A percentile compares a stretch with the other conserved stretches of the same genome.
Evolutionary conservation across 2,888 invertebrate genomes (phyloP).

Genomic region (Orthosia gothica): DNA sequence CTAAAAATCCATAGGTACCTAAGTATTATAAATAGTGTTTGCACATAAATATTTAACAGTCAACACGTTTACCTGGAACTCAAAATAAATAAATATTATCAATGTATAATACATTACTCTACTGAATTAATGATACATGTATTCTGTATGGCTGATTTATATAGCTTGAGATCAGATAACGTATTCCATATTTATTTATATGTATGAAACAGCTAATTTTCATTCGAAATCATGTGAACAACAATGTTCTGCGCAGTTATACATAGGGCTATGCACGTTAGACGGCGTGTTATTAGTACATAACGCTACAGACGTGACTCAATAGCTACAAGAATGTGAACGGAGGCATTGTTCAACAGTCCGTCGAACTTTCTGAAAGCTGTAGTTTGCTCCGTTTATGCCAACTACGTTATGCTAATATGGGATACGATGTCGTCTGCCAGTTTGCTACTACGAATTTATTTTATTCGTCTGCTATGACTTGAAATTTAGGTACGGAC

Average conservation of each 20-base stretch:
- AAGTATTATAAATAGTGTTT: conserved; percentile 16
- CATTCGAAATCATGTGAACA: conserved; percentile 46
- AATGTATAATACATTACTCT: conserved; percentile 37
- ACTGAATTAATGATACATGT: conserved; percentile 52
- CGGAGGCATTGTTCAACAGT: conserved; percentile 83
- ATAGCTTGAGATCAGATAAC: conserved; percentile 46
- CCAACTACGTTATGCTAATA: conserved; percentile 86
- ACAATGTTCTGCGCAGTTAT: conserved; percentile 60
- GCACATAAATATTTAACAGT: conserved; percentile 55
- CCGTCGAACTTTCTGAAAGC: conserved; percentile 84
- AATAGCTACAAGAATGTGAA: conserved; percentile 76
- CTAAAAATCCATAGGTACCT: conserved; percentile 11
- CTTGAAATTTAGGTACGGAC: conserved; percentile 73
- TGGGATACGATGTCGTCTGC: conserved; percentile 82
- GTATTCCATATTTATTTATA: conserved; percentile 49
- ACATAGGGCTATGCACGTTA: conserved; percentile 53
- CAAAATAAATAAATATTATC: conserved; percentile 55
- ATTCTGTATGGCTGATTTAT: conserved; percentile 54
- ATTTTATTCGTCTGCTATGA: conserved; percentile 84
- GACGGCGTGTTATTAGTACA: conserved; percentile 71
- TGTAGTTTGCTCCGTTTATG: conserved; percentile 74
- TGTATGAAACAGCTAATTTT: conserved; percentile 53
- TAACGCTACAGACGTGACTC: conserved; percentile 78
- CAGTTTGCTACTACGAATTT: conserved; percentile 78
- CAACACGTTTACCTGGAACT: conserved; percentile 54